These are phyloP conservation scores for Operophtera brumata DNA, from an alignment of 2,888 invertebrate species.

Conservation along the genomic window DNA sequence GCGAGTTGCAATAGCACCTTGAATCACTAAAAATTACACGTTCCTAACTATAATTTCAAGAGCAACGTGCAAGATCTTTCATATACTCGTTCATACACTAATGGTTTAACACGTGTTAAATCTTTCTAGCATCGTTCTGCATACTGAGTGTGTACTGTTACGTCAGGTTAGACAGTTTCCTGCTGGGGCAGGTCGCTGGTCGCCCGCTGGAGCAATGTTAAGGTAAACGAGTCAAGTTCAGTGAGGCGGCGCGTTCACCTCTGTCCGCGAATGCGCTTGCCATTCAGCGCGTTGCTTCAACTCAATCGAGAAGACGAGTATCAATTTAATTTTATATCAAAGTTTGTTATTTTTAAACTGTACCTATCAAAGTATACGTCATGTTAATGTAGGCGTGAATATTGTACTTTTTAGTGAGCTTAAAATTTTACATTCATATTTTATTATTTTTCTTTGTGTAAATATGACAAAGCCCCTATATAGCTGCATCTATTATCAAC, in stretches of 20 bases:
- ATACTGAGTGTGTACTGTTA: constrained; percentile 14
- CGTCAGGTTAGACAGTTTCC: constrained; percentile 41
- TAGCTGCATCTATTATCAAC: too few species aligned
- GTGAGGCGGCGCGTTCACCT: constrained; percentile 63
- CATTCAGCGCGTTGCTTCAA: constrained; percentile 34
- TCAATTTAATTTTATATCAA: constrained; percentile 10
- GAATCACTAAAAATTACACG: constrained; percentile 20
- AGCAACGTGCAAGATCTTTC: neutral
- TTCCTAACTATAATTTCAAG: neutral
- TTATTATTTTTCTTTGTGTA: too few species aligned
- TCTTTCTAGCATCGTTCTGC: constrained; percentile 2
- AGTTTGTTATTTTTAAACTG: too few species aligned
- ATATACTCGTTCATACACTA: too few species aligned
- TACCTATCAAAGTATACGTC: too few species aligned
- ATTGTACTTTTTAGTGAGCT: too few species aligned
- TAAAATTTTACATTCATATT: too few species aligned
- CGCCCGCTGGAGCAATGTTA: constrained; percentile 49
- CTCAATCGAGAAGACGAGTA: constrained; percentile 19
- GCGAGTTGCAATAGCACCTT: constrained; percentile 18
- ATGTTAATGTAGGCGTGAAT: too few species aligned
- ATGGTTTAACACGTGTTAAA: neutral
- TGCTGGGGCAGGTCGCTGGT: constrained; percentile 25
- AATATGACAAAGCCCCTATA: too few species aligned
- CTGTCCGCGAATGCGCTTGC: constrained; percentile 51
- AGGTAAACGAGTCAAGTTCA: constrained; percentile 72